Base-by-base conservation (phyloP, 37 sponge, comb jelly and placozoan species). In the Cladorhizidae sp. region DNA sequence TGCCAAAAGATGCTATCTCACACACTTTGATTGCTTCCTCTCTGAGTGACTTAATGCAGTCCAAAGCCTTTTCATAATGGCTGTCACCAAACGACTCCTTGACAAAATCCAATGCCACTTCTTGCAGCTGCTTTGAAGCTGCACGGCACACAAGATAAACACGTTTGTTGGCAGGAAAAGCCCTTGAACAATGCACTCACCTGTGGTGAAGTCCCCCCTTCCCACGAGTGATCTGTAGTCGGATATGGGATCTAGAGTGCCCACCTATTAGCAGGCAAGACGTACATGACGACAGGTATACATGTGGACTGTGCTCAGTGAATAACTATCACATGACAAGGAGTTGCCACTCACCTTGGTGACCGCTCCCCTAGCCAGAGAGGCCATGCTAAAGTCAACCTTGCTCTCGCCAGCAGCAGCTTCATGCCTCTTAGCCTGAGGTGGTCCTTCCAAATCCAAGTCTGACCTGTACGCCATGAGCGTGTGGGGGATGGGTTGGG, bases 241-340 rank as follows among this genome's bases (percentile, higher is more conserved):
- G 2, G 73, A 74, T 1, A 96, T 91, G 40, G 97, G 97, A 40
- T 96, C 91, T 23, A 91, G 64, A 33, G 94, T 96, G 1, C 97
- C 97, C 18, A 96, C 93, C 84, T 93, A 39, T 26, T 59, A 3
- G 59, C 21, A 26, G 5, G 5, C 50, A 75, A 40, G 57, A 18
- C 70, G 35, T 6, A 32, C 17, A 26, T 25, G 14, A 58, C 26
- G 6, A 25, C 26, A 25, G 26, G 15, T 52, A 15, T 26, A 14
- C 29, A 56, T 29, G 43, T 71, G 32, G 73, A 23, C 39, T 67
- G 36, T 36, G 36, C 35, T 35, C 67, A 59, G n/a, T 23, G 6
- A 59, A 23, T 26, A 6, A 59, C 12, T 8, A 5, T 6, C 3
- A 18, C 61, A 28, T 59, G 28, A 59, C 61, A 59, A 28, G 28